Percentiles rank a stretch among this genome's conserved stretches.
Evolutionary conservation across 2,797 vertebrate genomes (phyloP).

Genomic region (Lepidocolaptes lacrymiger): DNA sequence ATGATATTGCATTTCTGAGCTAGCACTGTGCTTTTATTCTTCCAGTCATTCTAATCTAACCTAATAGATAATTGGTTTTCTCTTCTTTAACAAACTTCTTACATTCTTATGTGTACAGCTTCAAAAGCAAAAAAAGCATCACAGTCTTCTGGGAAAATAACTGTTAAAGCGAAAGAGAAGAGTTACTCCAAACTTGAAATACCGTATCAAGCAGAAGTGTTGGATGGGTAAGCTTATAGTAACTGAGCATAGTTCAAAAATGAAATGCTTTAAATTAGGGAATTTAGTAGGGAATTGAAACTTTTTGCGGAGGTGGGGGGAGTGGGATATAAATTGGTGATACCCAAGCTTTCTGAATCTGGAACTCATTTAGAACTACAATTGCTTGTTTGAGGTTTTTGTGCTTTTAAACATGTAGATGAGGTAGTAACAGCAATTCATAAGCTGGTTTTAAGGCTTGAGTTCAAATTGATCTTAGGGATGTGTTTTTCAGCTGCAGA

Average conservation of each 20-base stretch:
- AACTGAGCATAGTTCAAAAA: neutral
- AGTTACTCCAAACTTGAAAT: slow-evolving; percentile 99
- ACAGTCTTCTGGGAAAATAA: slow-evolving; percentile 97
- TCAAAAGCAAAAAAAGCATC: slow-evolving; percentile 92
- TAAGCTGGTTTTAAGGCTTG: neutral
- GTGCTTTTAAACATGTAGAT: neutral
- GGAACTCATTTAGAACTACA: neutral
- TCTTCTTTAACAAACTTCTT: neutral
- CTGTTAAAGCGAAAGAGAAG: slow-evolving; percentile 98
- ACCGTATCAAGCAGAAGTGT: slow-evolving; percentile 96
- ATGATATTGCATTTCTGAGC: neutral
- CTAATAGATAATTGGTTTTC: neutral
- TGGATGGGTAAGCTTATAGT: slow-evolving; percentile 89
- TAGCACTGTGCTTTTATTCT: neutral
- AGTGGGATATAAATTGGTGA: neutral
- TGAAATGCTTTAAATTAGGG: neutral
- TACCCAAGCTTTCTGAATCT: neutral
- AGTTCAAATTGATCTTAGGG: neutral
- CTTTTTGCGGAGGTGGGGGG: neutral
- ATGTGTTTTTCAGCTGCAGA: neutral
- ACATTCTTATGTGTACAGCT: slow-evolving; percentile 77
- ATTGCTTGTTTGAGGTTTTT: neutral
- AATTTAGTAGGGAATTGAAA: neutral
- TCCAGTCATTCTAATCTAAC: neutral
- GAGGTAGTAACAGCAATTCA: neutral